A percentile compares a stretch with the other conserved stretches of the same genome.
Conservation (phyloP, 1,140 invertebrate genomes). For the Metaphire vulgaris region DNA sequence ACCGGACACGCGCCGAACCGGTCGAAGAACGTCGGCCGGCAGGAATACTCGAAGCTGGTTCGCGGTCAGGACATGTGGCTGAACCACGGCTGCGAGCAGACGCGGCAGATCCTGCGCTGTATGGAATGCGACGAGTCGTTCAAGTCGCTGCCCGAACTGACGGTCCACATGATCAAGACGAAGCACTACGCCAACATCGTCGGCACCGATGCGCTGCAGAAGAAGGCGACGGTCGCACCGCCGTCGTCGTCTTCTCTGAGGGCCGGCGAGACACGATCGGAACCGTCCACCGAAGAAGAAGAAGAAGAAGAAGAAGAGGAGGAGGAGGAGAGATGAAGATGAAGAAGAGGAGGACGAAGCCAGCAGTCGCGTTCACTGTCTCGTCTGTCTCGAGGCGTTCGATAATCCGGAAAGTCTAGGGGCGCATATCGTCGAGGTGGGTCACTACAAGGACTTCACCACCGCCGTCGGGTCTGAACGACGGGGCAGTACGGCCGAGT, state of each 20-base stretch:
- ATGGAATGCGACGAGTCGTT: slow-evolving; percentile 99
- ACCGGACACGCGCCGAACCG: slow-evolving; percentile 42
- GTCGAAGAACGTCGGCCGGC: slow-evolving; percentile 36
- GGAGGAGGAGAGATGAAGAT: slow-evolving; percentile 20
- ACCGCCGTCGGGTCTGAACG: too few species aligned
- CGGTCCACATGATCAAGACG: slow-evolving; percentile 95
- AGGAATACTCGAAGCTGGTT: slow-evolving; percentile 69
- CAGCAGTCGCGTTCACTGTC: not conserved
- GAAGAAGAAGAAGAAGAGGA: slow-evolving; percentile 45
- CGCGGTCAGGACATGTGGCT: slow-evolving; percentile 97
- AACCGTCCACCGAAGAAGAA: not conserved
- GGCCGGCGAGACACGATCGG: not conserved
- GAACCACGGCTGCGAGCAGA: slow-evolving; percentile 94
- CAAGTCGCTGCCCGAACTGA: slow-evolving; percentile 88
- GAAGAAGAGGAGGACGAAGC: slow-evolving; percentile 46
- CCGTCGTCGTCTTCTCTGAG: too few species aligned
- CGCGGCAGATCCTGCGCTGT: slow-evolving; percentile 91
- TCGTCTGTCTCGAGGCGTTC: not conserved
- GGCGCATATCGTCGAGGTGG: not conserved
- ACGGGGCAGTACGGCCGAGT: too few species aligned
- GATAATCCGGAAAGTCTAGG: not conserved
- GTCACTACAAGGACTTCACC: not conserved
- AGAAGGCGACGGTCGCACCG: not conserved
- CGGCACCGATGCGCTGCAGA: slow-evolving; percentile 56
- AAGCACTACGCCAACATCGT: slow-evolving; percentile 87